Percentiles rank a stretch among this genome's conserved stretches.
These are phyloP conservation scores for Melanogrammus aeglefinus DNA, from an alignment of 2,797 vertebrate genomes.

Conservation along the genomic window DNA sequence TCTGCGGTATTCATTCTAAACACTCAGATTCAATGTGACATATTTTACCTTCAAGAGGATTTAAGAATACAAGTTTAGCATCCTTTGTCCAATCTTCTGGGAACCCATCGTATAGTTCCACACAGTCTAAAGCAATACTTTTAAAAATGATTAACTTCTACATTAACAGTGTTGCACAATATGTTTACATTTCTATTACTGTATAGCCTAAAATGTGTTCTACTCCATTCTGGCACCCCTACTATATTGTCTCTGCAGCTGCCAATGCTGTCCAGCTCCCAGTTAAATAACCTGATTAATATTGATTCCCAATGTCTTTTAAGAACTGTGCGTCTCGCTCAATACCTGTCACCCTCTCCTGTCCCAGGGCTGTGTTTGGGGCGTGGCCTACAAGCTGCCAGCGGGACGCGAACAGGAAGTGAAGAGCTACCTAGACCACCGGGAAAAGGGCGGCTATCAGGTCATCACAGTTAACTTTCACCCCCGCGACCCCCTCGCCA, in stretches of 20 bases:
- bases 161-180: too few species aligned
- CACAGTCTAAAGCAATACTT: too few species aligned
- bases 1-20: too few species aligned
- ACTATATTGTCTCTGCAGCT: not conserved
- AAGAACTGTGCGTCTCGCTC: not conserved
- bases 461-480: conserved; percentile 85
- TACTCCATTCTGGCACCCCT: not conserved
- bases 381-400: conserved; percentile 91
- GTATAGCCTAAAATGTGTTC: too few species aligned
- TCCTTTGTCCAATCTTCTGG: not conserved
- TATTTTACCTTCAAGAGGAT: too few species aligned
- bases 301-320: not conserved
- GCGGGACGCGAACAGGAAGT: conserved; percentile 88
- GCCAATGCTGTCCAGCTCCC: not conserved
- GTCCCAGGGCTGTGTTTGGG: conserved; percentile 90
- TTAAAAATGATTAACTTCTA: too few species aligned
- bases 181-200: too few species aligned
- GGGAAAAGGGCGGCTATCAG: conserved; percentile 94
- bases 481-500: conserved; percentile 61
- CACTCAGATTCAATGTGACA: too few species aligned
- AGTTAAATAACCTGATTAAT: not conserved
- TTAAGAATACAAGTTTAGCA: not conserved
- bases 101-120: not conserved
- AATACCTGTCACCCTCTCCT: not conserved
- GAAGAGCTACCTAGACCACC: conserved; percentile 89